Evolutionary conservation across 2,888 invertebrate species (phyloP).

Genomic region (Drosophila picticornis): DNA sequence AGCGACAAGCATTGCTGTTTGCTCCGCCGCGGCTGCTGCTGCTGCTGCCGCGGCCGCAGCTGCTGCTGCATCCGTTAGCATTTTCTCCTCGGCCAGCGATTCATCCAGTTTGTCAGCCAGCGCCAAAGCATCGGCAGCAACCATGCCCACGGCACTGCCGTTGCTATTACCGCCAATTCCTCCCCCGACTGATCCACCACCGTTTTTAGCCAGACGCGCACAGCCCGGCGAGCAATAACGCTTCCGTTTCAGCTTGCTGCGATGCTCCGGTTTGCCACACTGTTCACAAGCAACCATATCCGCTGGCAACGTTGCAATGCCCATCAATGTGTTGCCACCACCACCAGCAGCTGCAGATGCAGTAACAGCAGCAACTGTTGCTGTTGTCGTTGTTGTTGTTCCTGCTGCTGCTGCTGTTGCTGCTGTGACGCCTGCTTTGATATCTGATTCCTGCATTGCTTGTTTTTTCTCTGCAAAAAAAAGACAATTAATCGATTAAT

Average conservation of each 20-base stretch:
- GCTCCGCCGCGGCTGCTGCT: slow-evolving; percentile 11
- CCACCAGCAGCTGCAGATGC: background rate
- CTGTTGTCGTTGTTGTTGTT: slow-evolving; percentile 16
- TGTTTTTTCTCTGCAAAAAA: slow-evolving; percentile 80
- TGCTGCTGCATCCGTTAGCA: slow-evolving; percentile 65
- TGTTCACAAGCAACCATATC: slow-evolving; percentile 88
- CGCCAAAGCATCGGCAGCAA: slow-evolving; percentile 55
- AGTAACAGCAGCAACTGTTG: slow-evolving; percentile 2
- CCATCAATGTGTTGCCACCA: slow-evolving; percentile 8
- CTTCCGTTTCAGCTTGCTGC: slow-evolving; percentile 90
- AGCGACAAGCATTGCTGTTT: slow-evolving; percentile 15
- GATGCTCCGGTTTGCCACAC: slow-evolving; percentile 89
- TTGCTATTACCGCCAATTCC: background rate
- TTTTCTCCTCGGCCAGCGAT: slow-evolving; percentile 74
- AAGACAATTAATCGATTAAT: background rate
- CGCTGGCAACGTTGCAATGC: slow-evolving; percentile 56
- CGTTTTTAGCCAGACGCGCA: slow-evolving; percentile 85
- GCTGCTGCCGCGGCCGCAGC: slow-evolving; percentile 17
- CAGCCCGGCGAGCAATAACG: slow-evolving; percentile 91
- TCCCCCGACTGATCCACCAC: background rate
- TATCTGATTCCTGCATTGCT: slow-evolving; percentile 76
- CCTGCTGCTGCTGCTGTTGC: slow-evolving; percentile 17
- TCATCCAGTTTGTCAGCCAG: slow-evolving; percentile 72
- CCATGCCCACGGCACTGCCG: slow-evolving; percentile 42
- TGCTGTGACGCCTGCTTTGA: slow-evolving; percentile 40